phyloP scores from a whole-genome alignment of 2,797 vertebrate species.

The Hoplostethus mediterraneus region DNA sequence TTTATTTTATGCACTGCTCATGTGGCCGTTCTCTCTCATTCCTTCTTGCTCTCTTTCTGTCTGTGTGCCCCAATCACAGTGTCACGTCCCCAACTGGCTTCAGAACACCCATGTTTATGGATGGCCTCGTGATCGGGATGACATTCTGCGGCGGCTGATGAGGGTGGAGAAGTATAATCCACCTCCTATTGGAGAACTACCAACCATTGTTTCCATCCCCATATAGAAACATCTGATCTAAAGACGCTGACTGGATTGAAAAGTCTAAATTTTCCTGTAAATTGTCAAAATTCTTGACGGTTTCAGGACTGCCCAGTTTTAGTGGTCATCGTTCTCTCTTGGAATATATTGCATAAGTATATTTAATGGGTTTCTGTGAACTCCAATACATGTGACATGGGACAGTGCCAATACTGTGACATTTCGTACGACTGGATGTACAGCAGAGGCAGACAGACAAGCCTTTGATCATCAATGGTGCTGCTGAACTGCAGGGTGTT shows the following conservation, averaged over 20 bases:
- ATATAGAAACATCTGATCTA: constrained; percentile 63
- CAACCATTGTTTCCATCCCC: constrained; percentile 87
- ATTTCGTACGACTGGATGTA: not conserved
- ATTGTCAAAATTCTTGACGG: not conserved
- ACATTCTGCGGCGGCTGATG: constrained; percentile 88
- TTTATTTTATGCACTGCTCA: too few species aligned
- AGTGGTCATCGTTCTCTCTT: not conserved
- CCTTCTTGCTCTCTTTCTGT: not conserved
- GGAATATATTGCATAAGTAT: not conserved
- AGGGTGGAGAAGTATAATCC: constrained; percentile 89
- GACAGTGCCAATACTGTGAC: not conserved
- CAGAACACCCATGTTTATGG: constrained; percentile 86
- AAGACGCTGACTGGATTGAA: constrained; percentile 34
- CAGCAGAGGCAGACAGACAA: not conserved
- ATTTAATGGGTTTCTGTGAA: not conserved
- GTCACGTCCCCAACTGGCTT: constrained; percentile 88
- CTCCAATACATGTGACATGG: not conserved
- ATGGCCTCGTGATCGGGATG: constrained; percentile 86
- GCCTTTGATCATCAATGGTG: not conserved
- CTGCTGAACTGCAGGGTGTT: not conserved
- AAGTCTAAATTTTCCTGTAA: not conserved
- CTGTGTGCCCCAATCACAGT: constrained; percentile 56
- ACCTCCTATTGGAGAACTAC: constrained; percentile 85
- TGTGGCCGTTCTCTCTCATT: not conserved
- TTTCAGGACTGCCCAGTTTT: not conserved